Conservation (phyloP, 2,888 invertebrate species). For the Lacanobia wlatinum region DNA sequence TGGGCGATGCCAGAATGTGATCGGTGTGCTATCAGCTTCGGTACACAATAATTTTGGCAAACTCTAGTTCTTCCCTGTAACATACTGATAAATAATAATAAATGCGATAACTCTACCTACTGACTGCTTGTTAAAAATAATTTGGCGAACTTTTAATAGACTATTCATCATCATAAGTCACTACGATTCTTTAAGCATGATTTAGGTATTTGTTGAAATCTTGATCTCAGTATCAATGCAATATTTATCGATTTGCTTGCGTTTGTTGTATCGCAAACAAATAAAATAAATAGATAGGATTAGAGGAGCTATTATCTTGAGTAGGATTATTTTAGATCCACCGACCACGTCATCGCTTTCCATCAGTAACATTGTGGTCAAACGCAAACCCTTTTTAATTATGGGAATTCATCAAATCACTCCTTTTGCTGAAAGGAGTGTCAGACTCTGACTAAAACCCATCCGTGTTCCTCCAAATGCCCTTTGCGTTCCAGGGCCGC, state of each 20-base stretch:
- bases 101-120: constrained; percentile 1
- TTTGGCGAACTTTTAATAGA: constrained; percentile 2
- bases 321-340: constrained; percentile 13
- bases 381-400: too few relatives aligned
- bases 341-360: too few relatives aligned
- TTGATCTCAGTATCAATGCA: constrained; percentile 24
- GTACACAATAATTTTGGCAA: constrained; percentile 34
- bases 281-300: not conserved
- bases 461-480: too few relatives aligned
- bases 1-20: constrained; percentile 16
- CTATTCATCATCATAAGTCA: constrained; percentile 9
- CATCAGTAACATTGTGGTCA: too few relatives aligned
- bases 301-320: not conserved
- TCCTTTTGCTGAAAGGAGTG: too few relatives aligned
- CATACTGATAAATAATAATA: constrained; percentile 28
- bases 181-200: constrained; percentile 3
- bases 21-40: constrained; percentile 29
- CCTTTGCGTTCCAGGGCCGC: too few relatives aligned
- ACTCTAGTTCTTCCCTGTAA: constrained; percentile 13
- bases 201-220: constrained; percentile 7
- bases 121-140: constrained; percentile 29
- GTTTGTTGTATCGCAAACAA: not conserved
- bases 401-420: too few relatives aligned
- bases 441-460: too few relatives aligned
- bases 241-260: constrained; percentile 6